phyloP scores from a whole-genome alignment of 2,113 vertebrate genomes.

The Sporophila hypoxantha region DNA sequence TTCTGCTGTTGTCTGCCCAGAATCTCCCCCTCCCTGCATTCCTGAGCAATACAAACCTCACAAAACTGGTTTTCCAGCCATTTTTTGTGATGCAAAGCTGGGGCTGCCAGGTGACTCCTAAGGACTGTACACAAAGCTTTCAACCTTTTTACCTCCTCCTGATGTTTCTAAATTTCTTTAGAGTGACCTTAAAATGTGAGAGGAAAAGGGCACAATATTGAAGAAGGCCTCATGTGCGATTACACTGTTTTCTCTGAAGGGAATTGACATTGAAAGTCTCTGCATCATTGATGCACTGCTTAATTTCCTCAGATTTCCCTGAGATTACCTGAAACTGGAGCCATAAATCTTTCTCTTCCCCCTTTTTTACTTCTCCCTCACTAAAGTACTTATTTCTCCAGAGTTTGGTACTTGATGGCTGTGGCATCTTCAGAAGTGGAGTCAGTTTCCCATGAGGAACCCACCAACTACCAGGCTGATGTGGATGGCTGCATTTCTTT shows the following conservation, averaged over 20 bases:
- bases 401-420: not conserved
- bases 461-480: not conserved
- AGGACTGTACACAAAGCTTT: slow-evolving; percentile 13
- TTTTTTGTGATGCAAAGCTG: not conserved
- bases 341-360: not conserved
- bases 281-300: not conserved
- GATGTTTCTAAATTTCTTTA: not conserved
- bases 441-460: not conserved
- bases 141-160: slow-evolving; percentile 33
- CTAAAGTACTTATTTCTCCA: not conserved
- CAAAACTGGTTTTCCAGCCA: not conserved
- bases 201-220: not conserved
- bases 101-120: not conserved
- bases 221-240: not conserved
- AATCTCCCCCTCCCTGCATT: slow-evolving; percentile 3
- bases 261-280: not conserved
- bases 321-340: not conserved
- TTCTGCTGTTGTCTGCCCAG: not conserved
- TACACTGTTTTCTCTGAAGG: not conserved
- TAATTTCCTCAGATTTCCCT: not conserved
- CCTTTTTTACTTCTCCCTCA: not conserved
- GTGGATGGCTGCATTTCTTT: not conserved
- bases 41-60: not conserved
- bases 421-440: not conserved
- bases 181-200: not conserved